A percentile compares a stretch with the other conserved stretches of the same genome.
phyloP scores from a whole-genome alignment of 1,140 invertebrate genomes.

The Phymastichus coffea region DNA sequence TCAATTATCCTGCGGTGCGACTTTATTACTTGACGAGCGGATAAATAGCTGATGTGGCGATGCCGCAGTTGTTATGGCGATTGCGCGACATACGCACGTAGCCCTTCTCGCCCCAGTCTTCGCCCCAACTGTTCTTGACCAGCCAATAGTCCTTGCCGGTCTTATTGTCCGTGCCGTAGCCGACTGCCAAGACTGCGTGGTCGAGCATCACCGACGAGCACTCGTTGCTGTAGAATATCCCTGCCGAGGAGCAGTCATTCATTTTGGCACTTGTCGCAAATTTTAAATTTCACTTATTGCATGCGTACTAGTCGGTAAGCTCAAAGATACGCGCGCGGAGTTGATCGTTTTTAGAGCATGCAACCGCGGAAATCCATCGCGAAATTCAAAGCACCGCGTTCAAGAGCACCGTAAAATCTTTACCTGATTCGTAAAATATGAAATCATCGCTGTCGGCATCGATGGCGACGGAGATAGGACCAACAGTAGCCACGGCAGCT shows the following conservation, averaged over 20 bases:
- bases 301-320: no score
- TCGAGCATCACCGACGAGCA: conserved; percentile 74
- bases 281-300: no score
- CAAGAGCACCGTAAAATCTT: no score
- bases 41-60: conserved; percentile 79
- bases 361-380: no score
- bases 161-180: conserved; percentile 69
- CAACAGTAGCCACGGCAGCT: conserved; percentile 80
- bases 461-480: conserved; percentile 86
- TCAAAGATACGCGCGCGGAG: no score
- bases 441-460: conserved; percentile 83
- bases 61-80: conserved; percentile 84
- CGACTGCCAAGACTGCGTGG: conserved; percentile 85
- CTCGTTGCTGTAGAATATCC: conserved; percentile 67
- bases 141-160: conserved; percentile 75
- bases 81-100: conserved; percentile 91
- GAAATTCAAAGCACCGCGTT: no score
- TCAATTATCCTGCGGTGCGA: no score
- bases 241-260: no score
- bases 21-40: conserved; percentile 63
- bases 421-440: no score
- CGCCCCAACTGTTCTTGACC: conserved; percentile 84
- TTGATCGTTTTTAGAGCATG: no score
- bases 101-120: conserved; percentile 79
- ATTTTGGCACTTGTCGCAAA: no score